Base-by-base conservation (phyloP, 2,888 invertebrate genomes). In the Nematopogon swammerdamellus region DNA sequence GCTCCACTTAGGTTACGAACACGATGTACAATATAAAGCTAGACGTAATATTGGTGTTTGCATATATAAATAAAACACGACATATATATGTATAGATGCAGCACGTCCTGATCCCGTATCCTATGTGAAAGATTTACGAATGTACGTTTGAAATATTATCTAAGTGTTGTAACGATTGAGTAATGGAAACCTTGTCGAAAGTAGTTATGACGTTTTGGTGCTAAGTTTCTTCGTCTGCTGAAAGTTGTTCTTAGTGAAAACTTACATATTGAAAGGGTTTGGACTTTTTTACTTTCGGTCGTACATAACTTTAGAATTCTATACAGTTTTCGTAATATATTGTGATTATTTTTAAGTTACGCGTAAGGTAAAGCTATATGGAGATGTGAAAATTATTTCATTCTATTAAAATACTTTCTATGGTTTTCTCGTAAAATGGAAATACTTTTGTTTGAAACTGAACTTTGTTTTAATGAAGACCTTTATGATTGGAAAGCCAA, bases 401-500 rank as follows among this genome's bases (percentile, higher is more conserved):
- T 36, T 14, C 3, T 36, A 36, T 36, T 36, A 36, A 36, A 36
- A 36, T 14, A 25, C 25, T 25, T 25, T 25, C 25, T 25, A 36
- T 36, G 36, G 36, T 36, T 36, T 36, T 36, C 36, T 36, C 14
- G 36, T 36, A 36, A 36, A 36, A 36, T 36, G 25, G 3, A 36
- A 36, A 36, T 14, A 36, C 36, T 8, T 36, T 36, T 4, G 4
- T 25, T 25, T 6, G 11, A 36, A 36, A 14, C 36, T 36, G 36
- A 25, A 36, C 36, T 36, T 36, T 36, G 36, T 36, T 36, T 4
- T 14, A 36, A 36, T 17, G 11, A 45, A 45, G 14, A 45, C 18
- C 45, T n/a, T 8, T 16, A 25, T 46, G 76, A 76, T 69, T 77
- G 72, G 64, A 70, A 75, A 77, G 77, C 77, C 77, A 79, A 79